Base-by-base conservation (phyloP, 2,113 vertebrate species). In the Dermatemys mawii region DNA sequence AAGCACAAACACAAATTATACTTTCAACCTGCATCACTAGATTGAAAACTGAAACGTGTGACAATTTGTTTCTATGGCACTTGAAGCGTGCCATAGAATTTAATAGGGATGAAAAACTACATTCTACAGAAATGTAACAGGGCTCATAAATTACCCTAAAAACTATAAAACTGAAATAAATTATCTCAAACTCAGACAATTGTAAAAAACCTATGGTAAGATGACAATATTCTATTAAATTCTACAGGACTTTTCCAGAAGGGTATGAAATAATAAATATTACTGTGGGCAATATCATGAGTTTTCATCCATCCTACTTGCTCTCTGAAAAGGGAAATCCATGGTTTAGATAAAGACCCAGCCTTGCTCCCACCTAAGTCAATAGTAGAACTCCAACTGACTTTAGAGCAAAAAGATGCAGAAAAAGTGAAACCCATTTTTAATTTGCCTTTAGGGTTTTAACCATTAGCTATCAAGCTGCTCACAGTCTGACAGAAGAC, bases 401-500 rank as follows among this genome's bases (percentile, higher is more conserved):
- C 54, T 41, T 19, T 38, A 83, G 84, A 96, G 88, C 84, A 86
- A 57, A 57, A 73, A 93, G 86, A 75, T 78, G 53, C 49, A 81
- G 91, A 95, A 91, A 22, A 86, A 70, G 57, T 76, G 54, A 21
- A 87, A 48, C 27, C 14, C 70, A 70, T 83, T 38, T 87, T 86
- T 94, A 89, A 24, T 86, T 92, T 93, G 92, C 63, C 79, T 87
- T 88, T 55, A 44, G 60, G 81, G 83, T 75, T 75, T 93, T 87
- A 84, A 50, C 41, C 90, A 85, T 88, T 94, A 79, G 63, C 70
- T 92, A 92, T 86, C 60, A 96, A 92, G 78, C 94, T 94, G 95
- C 91, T 93, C 91, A 95, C 11, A 91, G 94, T 97, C 93, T 91
- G 41, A 44, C 93, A 95, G 88, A 86, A 96, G 91, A 93, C 89